Evolutionary conservation across 2,888 invertebrate genomes (phyloP).

Genomic region (Acrobasis consociella): DNA sequence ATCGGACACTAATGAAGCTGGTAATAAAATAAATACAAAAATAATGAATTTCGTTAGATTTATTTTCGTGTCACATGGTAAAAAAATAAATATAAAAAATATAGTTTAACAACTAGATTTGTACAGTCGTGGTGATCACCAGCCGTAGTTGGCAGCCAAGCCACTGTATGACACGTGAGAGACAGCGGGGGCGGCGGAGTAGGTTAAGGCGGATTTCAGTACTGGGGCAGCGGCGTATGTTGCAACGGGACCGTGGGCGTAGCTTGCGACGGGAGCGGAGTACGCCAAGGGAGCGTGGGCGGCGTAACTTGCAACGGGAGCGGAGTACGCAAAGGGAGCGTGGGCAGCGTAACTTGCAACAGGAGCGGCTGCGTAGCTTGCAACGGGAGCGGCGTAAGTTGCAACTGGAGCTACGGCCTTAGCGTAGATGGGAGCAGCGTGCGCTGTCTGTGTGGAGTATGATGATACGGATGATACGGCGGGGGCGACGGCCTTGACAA

Average conservation of each 20-base stretch:
- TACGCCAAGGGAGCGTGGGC: slow-evolving; percentile 41
- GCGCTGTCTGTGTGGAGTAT: slow-evolving; percentile 42
- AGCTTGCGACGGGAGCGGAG: slow-evolving; percentile 42
- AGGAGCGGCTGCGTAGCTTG: slow-evolving; percentile 43
- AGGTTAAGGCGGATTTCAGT: slow-evolving; percentile 68
- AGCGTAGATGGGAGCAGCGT: slow-evolving; percentile 38
- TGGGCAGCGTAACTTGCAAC: slow-evolving; percentile 46
- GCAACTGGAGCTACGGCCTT: slow-evolving; percentile 45
- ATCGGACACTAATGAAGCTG: neutral
- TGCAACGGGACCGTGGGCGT: slow-evolving; percentile 36
- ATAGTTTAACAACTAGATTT: slow-evolving; percentile 59
- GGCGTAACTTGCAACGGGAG: slow-evolving; percentile 34
- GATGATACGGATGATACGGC: slow-evolving; percentile 49
- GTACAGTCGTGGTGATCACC: slow-evolving; percentile 75
- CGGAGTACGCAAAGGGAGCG: slow-evolving; percentile 37
- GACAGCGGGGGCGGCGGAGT: slow-evolving; percentile 82
- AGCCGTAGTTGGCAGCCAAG: slow-evolving; percentile 84
- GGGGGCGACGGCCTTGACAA: slow-evolving; percentile 48
- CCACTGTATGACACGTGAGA: slow-evolving; percentile 86
- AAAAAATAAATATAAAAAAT: slow-evolving; percentile 68
- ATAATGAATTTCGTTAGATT: slow-evolving; percentile 33
- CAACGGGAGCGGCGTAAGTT: slow-evolving; percentile 43
- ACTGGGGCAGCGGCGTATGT: slow-evolving; percentile 64
- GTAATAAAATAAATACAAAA: slow-evolving; percentile 3
- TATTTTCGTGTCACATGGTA: slow-evolving; percentile 57